phyloP scores from a whole-genome alignment of 2,888 invertebrate genomes.

The Galerucella calmariensis region DNA sequence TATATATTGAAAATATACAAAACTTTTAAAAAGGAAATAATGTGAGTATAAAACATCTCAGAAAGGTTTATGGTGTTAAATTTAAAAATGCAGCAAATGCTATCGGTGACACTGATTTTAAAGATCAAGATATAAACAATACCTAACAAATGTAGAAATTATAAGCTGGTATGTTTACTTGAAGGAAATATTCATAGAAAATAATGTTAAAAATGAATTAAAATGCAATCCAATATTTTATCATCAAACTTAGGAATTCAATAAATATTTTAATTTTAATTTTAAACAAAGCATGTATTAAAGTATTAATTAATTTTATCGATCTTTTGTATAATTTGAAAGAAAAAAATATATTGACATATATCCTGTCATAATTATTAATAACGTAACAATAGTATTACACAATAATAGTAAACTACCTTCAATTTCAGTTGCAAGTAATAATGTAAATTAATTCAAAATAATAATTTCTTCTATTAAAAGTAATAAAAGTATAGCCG shows the following conservation, averaged over 20 bases:
- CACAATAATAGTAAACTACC: conserved; percentile 11
- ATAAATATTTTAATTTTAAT: too few relatives aligned
- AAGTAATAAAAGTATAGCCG: conserved; percentile 19
- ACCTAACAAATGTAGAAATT: background rate
- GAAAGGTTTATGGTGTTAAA: background rate
- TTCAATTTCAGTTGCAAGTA: background rate
- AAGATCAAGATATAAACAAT: background rate
- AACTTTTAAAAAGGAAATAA: too few relatives aligned
- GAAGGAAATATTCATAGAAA: too few relatives aligned
- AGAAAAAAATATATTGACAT: background rate
- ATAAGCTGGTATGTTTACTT: too few relatives aligned
- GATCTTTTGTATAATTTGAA: background rate
- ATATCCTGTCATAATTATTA: conserved; percentile 2
- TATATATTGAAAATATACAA: too few relatives aligned
- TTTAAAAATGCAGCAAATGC: background rate
- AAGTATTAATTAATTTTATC: too few relatives aligned
- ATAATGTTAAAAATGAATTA: too few relatives aligned
- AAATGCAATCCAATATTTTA: too few relatives aligned
- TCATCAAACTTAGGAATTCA: too few relatives aligned
- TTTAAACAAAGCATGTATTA: too few relatives aligned
- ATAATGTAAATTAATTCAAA: conserved; percentile 9
- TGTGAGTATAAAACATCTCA: too few relatives aligned
- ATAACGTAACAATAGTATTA: background rate
- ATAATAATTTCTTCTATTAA: conserved; percentile 8
- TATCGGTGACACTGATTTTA: background rate